Evolutionary conservation across 2,888 invertebrate species (phyloP).

Genomic region (Hipparchia sbordonii): DNA sequence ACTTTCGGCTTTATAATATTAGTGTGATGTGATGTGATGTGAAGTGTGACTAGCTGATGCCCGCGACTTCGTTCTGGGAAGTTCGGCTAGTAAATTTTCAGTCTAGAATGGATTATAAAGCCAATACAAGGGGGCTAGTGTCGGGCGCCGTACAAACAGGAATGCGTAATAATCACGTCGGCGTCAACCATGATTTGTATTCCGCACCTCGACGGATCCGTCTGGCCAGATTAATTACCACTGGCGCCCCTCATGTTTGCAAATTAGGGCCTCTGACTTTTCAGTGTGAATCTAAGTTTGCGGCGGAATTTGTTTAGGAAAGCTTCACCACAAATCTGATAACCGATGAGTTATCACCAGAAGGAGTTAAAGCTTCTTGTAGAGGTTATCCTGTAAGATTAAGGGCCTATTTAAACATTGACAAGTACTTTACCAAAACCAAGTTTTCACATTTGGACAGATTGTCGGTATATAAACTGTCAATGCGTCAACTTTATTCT

Average conservation of each 20-base stretch:
- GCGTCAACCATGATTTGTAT: slow-evolving; percentile 68
- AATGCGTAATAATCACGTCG: slow-evolving; percentile 46
- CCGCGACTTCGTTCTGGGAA: too few relatives aligned
- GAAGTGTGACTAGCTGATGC: too few relatives aligned
- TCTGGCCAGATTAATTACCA: slow-evolving; percentile 81
- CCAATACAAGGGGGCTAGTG: slow-evolving; percentile 17
- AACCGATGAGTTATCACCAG: neutral
- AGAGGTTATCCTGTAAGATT: too few relatives aligned
- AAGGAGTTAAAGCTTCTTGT: neutral
- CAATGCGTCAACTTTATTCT: too few relatives aligned
- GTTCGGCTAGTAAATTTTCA: neutral
- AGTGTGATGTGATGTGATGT: too few relatives aligned
- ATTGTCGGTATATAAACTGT: too few relatives aligned
- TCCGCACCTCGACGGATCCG: slow-evolving; percentile 68
- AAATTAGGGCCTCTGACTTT: slow-evolving; percentile 73
- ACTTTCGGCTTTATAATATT: too few relatives aligned
- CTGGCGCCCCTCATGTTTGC: slow-evolving; percentile 73
- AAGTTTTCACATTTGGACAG: too few relatives aligned
- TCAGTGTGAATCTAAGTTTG: slow-evolving; percentile 50
- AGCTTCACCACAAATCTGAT: slow-evolving; percentile 5
- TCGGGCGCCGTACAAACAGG: slow-evolving; percentile 18
- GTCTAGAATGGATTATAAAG: neutral
- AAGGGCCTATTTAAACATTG: too few relatives aligned
- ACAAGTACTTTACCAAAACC: too few relatives aligned
- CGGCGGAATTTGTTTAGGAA: slow-evolving; percentile 4